phyloP scores from a whole-genome alignment of 2,113 vertebrate species.

The Pelmatolapia mariae region DNA sequence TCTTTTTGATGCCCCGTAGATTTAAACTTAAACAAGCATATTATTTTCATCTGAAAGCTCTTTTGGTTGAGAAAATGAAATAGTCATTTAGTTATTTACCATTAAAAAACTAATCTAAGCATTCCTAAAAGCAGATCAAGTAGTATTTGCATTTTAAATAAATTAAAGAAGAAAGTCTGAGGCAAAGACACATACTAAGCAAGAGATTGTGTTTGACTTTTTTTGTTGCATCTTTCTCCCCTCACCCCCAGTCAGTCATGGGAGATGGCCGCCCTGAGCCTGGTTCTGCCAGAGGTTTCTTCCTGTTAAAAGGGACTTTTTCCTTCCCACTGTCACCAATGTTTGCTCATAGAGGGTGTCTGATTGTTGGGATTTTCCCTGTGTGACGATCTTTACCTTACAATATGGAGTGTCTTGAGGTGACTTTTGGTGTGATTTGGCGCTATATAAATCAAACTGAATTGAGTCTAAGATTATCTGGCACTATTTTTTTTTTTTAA shows the following conservation, averaged over 20 bases:
- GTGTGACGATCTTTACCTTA: not conserved
- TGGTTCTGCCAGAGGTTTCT: not conserved
- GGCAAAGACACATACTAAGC: not conserved
- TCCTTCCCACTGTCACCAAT: not conserved
- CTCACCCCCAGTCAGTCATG: not conserved
- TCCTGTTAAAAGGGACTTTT: not conserved
- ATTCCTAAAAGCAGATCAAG: not conserved
- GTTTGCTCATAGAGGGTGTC: not conserved
- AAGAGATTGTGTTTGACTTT: not conserved
- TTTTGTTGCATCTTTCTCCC: not conserved
- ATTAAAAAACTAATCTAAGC: not conserved
- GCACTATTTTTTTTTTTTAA: too few relatives aligned
- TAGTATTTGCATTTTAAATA: not conserved
- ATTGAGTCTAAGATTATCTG: not conserved
- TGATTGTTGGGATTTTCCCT: not conserved
- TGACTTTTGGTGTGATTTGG: not conserved
- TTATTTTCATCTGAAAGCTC: not conserved
- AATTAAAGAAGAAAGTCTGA: not conserved
- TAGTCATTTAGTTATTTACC: not conserved
- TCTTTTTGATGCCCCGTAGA: not conserved
- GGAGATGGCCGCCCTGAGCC: not conserved
- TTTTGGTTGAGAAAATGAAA: not conserved
- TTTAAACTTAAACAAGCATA: not conserved
- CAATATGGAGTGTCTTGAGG: not conserved
- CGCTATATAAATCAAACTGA: not conserved